Evolutionary conservation across 1,140 invertebrate genomes (phyloP).

Genomic region (Neocloeon triangulifer): DNA sequence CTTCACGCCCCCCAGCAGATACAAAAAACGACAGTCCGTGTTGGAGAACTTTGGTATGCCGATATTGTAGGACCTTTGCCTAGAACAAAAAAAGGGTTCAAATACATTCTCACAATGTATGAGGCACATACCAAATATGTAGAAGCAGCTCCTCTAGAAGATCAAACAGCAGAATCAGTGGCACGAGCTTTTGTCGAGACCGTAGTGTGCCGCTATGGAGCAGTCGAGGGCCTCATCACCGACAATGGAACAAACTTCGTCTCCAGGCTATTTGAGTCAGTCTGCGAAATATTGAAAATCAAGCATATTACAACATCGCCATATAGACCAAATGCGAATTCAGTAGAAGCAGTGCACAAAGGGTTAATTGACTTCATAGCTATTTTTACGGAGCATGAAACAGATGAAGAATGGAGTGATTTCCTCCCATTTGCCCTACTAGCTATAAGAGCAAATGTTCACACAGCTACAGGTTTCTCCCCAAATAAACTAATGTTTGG

Average conservation of each 20-base stretch:
- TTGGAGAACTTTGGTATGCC: too few species aligned
- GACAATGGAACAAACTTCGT: slow-evolving; percentile 3
- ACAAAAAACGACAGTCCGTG: too few species aligned
- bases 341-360: neutral
- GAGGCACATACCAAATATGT: slow-evolving; percentile 8
- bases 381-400: neutral
- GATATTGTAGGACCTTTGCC: slow-evolving; percentile 9
- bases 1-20: too few species aligned
- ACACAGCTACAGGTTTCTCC: neutral
- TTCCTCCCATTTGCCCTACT: neutral
- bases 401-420: neutral
- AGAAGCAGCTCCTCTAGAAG: slow-evolving; percentile 1
- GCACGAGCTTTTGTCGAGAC: neutral
- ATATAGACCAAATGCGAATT: neutral
- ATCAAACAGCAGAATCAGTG: slow-evolving; percentile 4
- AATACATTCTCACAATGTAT: slow-evolving; percentile 7
- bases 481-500: neutral
- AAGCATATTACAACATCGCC: neutral
- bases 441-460: neutral
- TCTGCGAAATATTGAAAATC: neutral
- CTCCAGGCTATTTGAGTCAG: too few species aligned
- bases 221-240: neutral
- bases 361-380: neutral
- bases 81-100: slow-evolving; percentile 4
- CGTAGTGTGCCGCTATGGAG: neutral